Percentiles rank a stretch among this genome's conserved stretches.
Evolutionary conservation across 2,888 invertebrate genomes (phyloP).

Genomic region (Cephus sareptanus): DNA sequence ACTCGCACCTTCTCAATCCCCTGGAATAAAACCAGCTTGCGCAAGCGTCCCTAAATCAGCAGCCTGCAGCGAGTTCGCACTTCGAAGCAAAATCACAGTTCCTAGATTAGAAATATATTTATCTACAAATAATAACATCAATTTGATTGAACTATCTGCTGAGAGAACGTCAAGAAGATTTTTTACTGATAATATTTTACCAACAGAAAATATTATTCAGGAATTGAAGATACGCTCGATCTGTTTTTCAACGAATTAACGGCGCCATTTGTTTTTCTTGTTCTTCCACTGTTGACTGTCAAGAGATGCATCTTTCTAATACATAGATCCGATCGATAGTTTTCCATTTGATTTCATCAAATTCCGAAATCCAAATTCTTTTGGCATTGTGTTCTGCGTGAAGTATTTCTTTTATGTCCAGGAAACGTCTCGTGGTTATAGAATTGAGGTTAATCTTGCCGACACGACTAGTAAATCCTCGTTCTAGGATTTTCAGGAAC

Average conservation of each 20-base stretch:
- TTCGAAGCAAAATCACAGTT: neutral
- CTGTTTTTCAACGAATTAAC: neutral
- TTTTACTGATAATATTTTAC: neutral
- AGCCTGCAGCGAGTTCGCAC: neutral
- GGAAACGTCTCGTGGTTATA: neutral
- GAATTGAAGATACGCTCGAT: neutral
- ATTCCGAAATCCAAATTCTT: neutral
- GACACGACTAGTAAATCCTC: neutral
- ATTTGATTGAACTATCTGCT: neutral
- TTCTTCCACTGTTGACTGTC: neutral
- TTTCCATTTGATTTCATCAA: neutral
- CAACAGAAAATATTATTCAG: neutral
- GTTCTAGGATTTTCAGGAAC: neutral
- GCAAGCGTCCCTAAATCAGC: constrained; percentile 40
- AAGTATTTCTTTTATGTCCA: neutral
- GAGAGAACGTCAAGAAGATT: neutral
- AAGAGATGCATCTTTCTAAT: neutral
- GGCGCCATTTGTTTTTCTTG: neutral
- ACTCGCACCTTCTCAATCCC: constrained; percentile 20
- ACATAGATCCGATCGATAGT: neutral
- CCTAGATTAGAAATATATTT: neutral
- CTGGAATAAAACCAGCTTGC: constrained; percentile 35
- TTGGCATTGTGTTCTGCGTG: neutral
- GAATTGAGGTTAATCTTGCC: neutral
- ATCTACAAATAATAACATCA: neutral